Base-by-base conservation (phyloP, 2,113 vertebrate species). In the Rhinolophus sinicus region DNA sequence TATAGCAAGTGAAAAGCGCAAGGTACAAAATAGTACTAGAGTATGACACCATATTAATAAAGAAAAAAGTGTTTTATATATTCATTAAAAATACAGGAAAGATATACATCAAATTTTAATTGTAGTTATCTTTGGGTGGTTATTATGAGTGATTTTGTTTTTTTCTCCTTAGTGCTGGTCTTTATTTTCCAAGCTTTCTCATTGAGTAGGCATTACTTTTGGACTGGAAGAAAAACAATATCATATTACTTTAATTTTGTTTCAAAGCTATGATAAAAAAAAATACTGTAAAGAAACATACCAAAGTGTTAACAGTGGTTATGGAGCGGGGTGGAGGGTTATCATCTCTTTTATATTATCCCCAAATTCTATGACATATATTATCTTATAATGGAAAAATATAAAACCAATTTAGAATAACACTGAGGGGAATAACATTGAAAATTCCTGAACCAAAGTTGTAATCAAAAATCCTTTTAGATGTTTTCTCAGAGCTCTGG, bases 181-280 rank as follows among this genome's bases (percentile, higher is more conserved):
- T 96, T 93, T 95, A 96, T 87, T 93, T 97, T 94, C 62, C 64
- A 94, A 91, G 77, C 75, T 96, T 67, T 93, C 89, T 94, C 44
- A 86, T 0, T 91, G 30, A 86, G 22, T 60, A 95, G 22, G 33
- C 67, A 95, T 93, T 96, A 96, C 69, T 96, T 96, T 97, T 69
- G 54, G 88, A 94, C 80, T 93, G 35, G 87, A 97, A 98, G 60
- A 80, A 97, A 96, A 94, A 97, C 65, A 95, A 80, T 97, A 87
- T 6, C 35, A 78, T 76, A 95, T 90, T 81, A 94, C 19, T 89
- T 93, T 83, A 92, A 87, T 84, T 86, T 91, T 94, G 33, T 56
- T 65, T 52, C 69, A 44, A 75, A 88, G 64, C 12, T 70, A 86
- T 88, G 35, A 83, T 60, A 44, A 33, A 19, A 77, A 56, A 91